Conservation (phyloP, 2,797 vertebrate species). For the Protonibea diacanthus region DNA sequence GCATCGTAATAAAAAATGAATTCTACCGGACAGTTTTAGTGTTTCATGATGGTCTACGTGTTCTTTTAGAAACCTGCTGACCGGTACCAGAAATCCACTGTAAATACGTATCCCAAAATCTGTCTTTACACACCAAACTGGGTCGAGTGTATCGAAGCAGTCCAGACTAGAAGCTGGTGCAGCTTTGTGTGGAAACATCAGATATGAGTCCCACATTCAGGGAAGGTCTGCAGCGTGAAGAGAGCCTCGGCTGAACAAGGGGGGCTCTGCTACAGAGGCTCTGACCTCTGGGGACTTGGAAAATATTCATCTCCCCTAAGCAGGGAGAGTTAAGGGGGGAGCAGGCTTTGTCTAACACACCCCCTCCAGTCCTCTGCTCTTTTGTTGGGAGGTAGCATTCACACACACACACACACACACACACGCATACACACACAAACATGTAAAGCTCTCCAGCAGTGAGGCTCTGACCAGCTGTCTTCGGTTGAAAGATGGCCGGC, state of each 20-base stretch:
- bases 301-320: slow-evolving; percentile 82
- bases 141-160: slow-evolving; percentile 24
- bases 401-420: slow-evolving; percentile 40
- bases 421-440: slow-evolving; percentile 12
- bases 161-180: neutral
- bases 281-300: slow-evolving; percentile 69
- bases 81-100: neutral
- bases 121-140: slow-evolving; percentile 9
- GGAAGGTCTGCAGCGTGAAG: slow-evolving; percentile 19
- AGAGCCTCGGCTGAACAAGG: slow-evolving; percentile 29
- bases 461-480: slow-evolving; percentile 79
- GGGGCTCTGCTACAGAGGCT: slow-evolving; percentile 51
- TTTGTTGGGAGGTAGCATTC: slow-evolving; percentile 74
- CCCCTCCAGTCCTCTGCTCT: slow-evolving; percentile 64
- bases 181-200: slow-evolving; percentile 17
- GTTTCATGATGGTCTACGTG: neutral
- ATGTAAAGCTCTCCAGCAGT: slow-evolving; percentile 70
- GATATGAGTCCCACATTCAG: slow-evolving; percentile 13
- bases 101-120: neutral
- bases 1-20: neutral
- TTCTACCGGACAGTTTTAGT: neutral
- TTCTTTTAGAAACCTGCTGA: neutral
- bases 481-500: slow-evolving; percentile 67
- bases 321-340: slow-evolving; percentile 64
- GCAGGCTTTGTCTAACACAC: slow-evolving; percentile 74